Base-by-base conservation (phyloP, 1,140 invertebrate genomes). In the Andricus grossulariae region DNA sequence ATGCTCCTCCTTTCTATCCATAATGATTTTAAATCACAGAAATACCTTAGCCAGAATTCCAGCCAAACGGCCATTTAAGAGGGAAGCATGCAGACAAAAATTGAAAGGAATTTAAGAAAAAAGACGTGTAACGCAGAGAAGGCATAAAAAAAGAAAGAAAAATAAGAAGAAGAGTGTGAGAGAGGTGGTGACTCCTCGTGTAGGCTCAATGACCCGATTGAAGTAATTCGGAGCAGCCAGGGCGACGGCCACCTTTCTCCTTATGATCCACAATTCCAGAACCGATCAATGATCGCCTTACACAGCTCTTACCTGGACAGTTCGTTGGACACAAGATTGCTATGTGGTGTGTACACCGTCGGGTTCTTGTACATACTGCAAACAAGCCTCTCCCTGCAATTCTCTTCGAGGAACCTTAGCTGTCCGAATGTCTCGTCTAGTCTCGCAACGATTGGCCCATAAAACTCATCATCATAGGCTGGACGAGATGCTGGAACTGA, bases 341-440 rank as follows among this genome's bases (percentile, higher is more conserved):
- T 97, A 87, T 97, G 95, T 1, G 96, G 96, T 78, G 95, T 94
- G 83, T 95, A 97, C 77, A 93, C 93, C 32, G 92, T 88, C 2
- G 96, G 96, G 84, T 95, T 95, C 84, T 95, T 95, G 90, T 97
- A 97, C 92, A 97, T 94, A 77, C 94, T 94, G 88, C 96, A 97
- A 2, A 97, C 93, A 2, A 96, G 92, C 81, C 95, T 91, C 84
- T 97, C 95, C 75, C 93, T 92, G 87, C 96, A 97, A 0, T 92
- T 92, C 80, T 95, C 94, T 4, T 96, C 95, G 1, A 85, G 87
- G 80, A 93, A 91, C 25, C 94, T 94, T 55, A 97, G 87, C 55
- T 95, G 93, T 10, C 86, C 89, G 50, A 97, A 93, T 54, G 97
- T 94, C 10, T 94, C 93, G 82, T 97, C 96, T 11, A 97, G 93